phyloP scores from a whole-genome alignment of 2,797 vertebrate genomes.

The Steatocranus sp. region DNA sequence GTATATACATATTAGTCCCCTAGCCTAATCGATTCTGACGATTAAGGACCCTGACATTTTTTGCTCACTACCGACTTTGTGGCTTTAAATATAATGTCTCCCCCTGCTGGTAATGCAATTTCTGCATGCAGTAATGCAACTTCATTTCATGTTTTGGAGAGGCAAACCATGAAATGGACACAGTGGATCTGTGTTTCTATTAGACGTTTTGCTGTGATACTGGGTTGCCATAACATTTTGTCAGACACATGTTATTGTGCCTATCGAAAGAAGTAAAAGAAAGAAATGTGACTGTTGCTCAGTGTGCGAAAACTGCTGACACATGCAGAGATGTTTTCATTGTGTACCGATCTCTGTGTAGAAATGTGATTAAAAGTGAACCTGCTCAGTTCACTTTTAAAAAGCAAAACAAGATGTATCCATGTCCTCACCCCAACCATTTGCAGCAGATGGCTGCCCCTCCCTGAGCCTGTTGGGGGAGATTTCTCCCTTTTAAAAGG shows the following conservation, averaged over 20 bases:
- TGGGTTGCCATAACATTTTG: background rate
- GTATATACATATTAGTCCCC: background rate
- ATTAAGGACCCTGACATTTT: background rate
- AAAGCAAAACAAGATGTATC: background rate
- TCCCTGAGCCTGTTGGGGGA: background rate
- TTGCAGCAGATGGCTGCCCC: background rate
- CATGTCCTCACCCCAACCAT: background rate
- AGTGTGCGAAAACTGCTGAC: background rate
- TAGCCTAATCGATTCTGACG: background rate
- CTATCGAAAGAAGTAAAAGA: background rate
- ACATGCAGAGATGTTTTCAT: background rate
- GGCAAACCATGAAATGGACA: background rate
- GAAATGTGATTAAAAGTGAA: background rate
- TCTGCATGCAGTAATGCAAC: background rate
- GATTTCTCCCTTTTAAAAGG: background rate
- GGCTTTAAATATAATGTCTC: background rate
- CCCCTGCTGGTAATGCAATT: background rate
- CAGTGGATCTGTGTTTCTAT: background rate
- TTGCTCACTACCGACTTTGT: background rate
- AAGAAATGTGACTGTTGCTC: background rate
- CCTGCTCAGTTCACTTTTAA: background rate
- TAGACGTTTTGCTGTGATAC: background rate
- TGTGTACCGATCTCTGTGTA: background rate
- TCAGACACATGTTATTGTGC: background rate
- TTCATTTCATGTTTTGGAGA: background rate